Percentiles rank a stretch among this genome's conserved stretches.
phyloP scores from a whole-genome alignment of 2,797 vertebrate species.

The Phrynocephalus guinanensis region DNA sequence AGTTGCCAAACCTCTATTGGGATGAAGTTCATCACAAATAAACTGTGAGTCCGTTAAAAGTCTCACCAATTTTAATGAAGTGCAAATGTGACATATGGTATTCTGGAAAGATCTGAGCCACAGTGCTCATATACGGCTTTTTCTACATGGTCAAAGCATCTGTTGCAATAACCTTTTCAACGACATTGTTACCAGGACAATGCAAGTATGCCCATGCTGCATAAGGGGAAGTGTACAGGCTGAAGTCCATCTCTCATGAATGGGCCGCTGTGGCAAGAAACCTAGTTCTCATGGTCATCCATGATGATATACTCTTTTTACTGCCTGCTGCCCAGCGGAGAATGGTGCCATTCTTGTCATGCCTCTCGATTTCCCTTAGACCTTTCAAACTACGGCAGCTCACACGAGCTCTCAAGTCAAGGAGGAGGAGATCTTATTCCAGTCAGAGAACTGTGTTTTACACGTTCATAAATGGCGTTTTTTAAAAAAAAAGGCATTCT shows the following conservation, averaged over 20 bases:
- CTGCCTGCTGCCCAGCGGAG: neutral
- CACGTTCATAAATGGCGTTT: neutral
- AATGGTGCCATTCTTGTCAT: neutral
- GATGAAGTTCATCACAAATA: neutral
- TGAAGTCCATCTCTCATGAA: neutral
- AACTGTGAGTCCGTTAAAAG: neutral
- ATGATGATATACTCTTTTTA: neutral
- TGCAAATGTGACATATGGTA: too few relatives aligned
- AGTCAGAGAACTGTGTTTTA: neutral
- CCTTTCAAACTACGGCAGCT: neutral
- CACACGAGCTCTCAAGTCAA: neutral
- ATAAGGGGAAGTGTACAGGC: neutral
- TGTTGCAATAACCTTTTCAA: neutral
- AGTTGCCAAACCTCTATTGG: neutral
- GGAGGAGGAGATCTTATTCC: neutral
- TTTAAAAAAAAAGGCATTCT: neutral
- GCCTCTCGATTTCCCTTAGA: neutral
- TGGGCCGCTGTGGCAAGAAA: too few relatives aligned
- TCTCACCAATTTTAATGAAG: neutral
- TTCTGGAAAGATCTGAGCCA: neutral
- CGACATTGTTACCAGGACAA: neutral
- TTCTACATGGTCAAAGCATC: neutral
- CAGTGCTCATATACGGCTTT: neutral
- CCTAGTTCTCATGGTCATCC: neutral
- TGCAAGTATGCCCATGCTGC: neutral